Evolutionary conservation across 2,797 vertebrate genomes (phyloP).

Genomic region (Phoeniculus purpureus): DNA sequence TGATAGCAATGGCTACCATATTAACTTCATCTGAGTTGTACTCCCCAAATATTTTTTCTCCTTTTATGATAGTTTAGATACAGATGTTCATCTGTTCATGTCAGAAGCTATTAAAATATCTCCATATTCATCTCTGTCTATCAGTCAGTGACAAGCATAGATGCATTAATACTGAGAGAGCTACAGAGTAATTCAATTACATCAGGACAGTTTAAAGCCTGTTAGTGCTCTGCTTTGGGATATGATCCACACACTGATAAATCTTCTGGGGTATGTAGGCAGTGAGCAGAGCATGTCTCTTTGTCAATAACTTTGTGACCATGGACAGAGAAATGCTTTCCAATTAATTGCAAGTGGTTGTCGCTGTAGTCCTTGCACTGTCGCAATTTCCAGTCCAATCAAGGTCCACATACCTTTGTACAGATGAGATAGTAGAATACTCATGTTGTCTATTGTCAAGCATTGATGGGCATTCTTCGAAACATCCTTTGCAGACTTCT

Average conservation of each 20-base stretch:
- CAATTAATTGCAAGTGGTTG: neutral
- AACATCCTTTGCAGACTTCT: neutral
- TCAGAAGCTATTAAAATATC: conserved; percentile 68
- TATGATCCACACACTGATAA: conserved; percentile 45
- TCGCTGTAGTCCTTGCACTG: neutral
- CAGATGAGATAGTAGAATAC: neutral
- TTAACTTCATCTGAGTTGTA: conserved; percentile 32
- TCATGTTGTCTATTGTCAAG: neutral
- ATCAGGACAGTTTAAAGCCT: conserved; percentile 64
- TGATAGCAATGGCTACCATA: conserved; percentile 36
- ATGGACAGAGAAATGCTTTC: neutral
- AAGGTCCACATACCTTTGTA: neutral
- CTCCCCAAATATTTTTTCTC: conserved; percentile 54
- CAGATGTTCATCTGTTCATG: conserved; percentile 60
- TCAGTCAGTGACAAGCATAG: conserved; percentile 70
- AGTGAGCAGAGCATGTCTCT: neutral
- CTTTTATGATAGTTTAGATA: conserved; percentile 59
- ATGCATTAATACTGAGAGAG: conserved; percentile 46
- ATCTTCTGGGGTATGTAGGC: conserved; percentile 28
- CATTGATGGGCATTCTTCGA: neutral
- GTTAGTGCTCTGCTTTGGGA: conserved; percentile 41
- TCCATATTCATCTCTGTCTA: conserved; percentile 66
- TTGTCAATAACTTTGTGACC: conserved; percentile 28
- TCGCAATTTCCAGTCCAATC: neutral
- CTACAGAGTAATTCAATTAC: conserved; percentile 69